These are phyloP conservation scores for Drosophila navojoa DNA, from an alignment of 1,140 invertebrate genomes.

Conservation along the genomic window DNA sequence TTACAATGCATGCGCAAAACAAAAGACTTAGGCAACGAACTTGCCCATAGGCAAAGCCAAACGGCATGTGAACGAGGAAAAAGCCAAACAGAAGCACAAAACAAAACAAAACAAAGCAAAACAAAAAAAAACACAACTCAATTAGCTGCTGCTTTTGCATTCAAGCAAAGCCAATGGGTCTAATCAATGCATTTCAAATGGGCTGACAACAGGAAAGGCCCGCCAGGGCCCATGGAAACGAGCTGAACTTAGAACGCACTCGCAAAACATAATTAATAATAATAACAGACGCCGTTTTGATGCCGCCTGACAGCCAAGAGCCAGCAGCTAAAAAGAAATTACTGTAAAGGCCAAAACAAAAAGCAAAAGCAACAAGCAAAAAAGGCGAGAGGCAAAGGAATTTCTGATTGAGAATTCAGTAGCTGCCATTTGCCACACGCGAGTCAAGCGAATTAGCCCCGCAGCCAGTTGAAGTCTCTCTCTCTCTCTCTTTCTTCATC, in stretches of 20 bases:
- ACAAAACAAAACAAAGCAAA: too few relatives aligned
- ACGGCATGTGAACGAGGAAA: conserved; percentile 11
- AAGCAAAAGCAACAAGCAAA: neutral
- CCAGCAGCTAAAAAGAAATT: conserved; percentile 25
- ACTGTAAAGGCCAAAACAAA: neutral
- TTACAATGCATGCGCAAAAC: conserved; percentile 68
- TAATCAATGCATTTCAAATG: conserved; percentile 70
- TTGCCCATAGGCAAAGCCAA: conserved; percentile 17
- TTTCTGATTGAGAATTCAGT: conserved; percentile 51
- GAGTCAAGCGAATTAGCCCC: conserved; percentile 36
- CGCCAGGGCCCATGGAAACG: neutral
- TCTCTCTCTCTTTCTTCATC: neutral
- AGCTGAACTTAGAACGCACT: conserved; percentile 55
- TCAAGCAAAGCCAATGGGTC: conserved; percentile 3
- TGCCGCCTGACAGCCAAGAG: conserved; percentile 62
- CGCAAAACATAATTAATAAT: conserved; percentile 80
- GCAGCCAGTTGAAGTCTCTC: neutral
- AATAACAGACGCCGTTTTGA: conserved; percentile 80
- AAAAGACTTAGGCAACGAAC: conserved; percentile 82
- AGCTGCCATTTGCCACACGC: conserved; percentile 68
- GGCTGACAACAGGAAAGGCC: conserved; percentile 65
- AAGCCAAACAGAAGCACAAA: neutral
- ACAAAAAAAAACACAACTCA: conserved; percentile 75
- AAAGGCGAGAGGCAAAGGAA: conserved; percentile 15
- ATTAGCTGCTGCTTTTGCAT: conserved; percentile 55